A percentile compares a stretch with the other conserved stretches of the same genome.
Conservation (phyloP, 2,888 invertebrate genomes). For the Microctonus hyperodae region DNA sequence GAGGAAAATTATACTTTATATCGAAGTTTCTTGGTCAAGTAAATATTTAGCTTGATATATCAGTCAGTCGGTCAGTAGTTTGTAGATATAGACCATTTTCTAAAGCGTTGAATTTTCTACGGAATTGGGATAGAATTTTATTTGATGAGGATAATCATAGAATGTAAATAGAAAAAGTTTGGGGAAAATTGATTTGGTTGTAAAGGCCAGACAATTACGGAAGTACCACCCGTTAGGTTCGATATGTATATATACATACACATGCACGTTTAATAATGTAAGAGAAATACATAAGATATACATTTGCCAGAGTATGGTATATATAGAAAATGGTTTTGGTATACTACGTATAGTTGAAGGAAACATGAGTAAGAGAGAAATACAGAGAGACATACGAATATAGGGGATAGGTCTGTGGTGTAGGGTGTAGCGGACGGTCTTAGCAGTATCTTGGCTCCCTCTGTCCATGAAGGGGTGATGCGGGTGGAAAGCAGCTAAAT, state of each 20-base stretch:
- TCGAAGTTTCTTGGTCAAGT: constrained; percentile 5
- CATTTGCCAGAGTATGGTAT: constrained; percentile 43
- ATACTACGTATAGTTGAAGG: neutral
- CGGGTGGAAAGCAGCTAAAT: constrained; percentile 59
- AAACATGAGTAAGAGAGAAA: constrained; percentile 32
- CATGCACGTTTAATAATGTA: constrained; percentile 40
- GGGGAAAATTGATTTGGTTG: neutral
- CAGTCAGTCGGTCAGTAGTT: constrained; percentile 29
- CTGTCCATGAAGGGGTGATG: constrained; percentile 34
- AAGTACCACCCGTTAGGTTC: constrained; percentile 49
- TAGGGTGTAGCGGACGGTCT: constrained; percentile 61
- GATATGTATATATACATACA: no score
- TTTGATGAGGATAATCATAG: no score
- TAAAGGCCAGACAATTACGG: constrained; percentile 34
- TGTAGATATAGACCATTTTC: no score
- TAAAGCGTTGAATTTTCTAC: no score
- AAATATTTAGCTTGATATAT: neutral
- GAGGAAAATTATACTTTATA: neutral
- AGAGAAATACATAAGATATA: constrained; percentile 44
- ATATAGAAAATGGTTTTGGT: constrained; percentile 32
- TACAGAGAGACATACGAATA: constrained; percentile 28
- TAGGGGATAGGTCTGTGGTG: constrained; percentile 48
- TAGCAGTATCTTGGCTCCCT: constrained; percentile 61
- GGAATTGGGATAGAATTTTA: no score
- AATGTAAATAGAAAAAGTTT: constrained; percentile 7